phyloP scores from a whole-genome alignment of 1,140 invertebrate genomes.

The Neoseiulus cucumeris region DNA sequence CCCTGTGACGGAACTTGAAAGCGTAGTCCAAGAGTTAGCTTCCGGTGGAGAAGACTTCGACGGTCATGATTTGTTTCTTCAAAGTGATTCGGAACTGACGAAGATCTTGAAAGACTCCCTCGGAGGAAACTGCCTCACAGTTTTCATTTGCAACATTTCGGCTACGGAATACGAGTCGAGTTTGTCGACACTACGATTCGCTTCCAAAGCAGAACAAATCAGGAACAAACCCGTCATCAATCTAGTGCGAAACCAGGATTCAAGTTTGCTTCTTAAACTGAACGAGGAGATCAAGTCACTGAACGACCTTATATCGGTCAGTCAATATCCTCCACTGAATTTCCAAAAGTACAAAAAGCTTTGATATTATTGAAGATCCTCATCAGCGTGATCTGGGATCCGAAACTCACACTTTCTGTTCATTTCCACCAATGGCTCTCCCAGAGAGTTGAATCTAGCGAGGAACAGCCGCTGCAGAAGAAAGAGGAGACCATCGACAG shows the following conservation, averaged over 20 bases:
- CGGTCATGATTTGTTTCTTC: not conserved
- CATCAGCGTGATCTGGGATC: no score
- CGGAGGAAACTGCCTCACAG: conserved; percentile 63
- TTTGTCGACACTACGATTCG: conserved; percentile 43
- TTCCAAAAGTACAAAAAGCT: no score
- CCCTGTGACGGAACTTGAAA: conserved; percentile 44
- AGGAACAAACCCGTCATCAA: conserved; percentile 42
- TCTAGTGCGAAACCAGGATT: conserved; percentile 39
- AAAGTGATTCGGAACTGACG: conserved; percentile 66
- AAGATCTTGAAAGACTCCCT: conserved; percentile 58
- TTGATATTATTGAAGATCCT: no score
- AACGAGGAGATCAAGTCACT: conserved; percentile 27
- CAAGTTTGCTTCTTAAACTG: conserved; percentile 30
- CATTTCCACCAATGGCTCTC: not conserved
- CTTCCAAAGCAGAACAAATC: conserved; percentile 25
- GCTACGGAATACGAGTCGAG: conserved; percentile 50
- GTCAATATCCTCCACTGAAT: no score
- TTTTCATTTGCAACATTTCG: conserved; percentile 59
- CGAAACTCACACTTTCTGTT: not conserved
- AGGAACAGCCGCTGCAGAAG: conserved; percentile 36
- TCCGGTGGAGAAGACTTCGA: not conserved
- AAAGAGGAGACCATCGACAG: conserved; percentile 12
- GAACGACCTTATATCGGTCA: not conserved
- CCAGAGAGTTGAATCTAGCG: conserved; percentile 30
- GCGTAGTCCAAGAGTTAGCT: conserved; percentile 50